phyloP scores from a whole-genome alignment of 2,797 vertebrate genomes.

The Enteromius treurensis region DNA sequence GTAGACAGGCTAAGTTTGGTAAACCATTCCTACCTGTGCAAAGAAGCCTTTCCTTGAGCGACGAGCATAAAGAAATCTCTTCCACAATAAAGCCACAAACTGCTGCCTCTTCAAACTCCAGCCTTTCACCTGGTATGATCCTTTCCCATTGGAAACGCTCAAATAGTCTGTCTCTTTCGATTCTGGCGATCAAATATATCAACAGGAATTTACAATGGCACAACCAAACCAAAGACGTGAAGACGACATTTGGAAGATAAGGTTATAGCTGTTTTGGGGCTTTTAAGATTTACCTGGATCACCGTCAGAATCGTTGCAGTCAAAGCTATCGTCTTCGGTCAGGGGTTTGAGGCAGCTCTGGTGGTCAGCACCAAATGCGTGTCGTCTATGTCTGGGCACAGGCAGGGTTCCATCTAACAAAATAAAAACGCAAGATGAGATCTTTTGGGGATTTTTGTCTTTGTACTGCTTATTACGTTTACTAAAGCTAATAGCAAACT shows the following conservation, averaged over 20 bases:
- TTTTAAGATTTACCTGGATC: constrained; percentile 83
- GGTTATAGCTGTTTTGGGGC: neutral
- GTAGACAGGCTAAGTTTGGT: neutral
- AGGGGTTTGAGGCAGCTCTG: constrained; percentile 97
- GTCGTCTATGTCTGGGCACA: constrained; percentile 87
- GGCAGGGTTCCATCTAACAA: constrained; percentile 89
- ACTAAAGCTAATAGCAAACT: no score
- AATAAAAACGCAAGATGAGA: neutral
- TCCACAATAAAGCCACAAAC: constrained; percentile 95
- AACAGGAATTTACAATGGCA: neutral
- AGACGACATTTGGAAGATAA: neutral
- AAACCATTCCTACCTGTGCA: constrained; percentile 84
- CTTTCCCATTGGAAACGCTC: constrained; percentile 92
- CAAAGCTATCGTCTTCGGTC: constrained; percentile 90
- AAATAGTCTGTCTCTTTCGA: constrained; percentile 95
- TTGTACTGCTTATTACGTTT: neutral
- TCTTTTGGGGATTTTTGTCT: neutral
- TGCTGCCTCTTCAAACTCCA: constrained; percentile 95
- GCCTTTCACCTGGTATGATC: constrained; percentile 93
- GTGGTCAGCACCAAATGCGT: constrained; percentile 89
- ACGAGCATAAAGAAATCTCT: constrained; percentile 91
- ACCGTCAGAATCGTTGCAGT: constrained; percentile 93
- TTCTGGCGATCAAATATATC: constrained; percentile 73
- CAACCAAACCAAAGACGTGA: neutral
- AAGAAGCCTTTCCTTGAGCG: constrained; percentile 97